These are phyloP conservation scores for Papilio dardanus DNA, from an alignment of 1,140 invertebrate genomes.

Conservation along the genomic window DNA sequence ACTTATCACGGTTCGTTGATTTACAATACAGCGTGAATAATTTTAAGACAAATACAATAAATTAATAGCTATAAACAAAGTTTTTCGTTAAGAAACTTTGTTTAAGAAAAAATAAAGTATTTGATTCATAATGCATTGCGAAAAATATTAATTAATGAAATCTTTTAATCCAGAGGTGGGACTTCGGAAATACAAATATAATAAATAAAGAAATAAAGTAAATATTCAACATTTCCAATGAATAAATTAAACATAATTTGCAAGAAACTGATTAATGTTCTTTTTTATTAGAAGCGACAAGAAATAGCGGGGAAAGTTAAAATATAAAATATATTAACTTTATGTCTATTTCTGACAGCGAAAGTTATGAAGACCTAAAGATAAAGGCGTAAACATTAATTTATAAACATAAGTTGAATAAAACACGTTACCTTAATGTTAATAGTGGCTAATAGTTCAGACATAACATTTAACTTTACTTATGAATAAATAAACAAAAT, in stretches of 20 bases:
- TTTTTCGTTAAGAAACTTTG: not conserved
- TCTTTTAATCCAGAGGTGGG: not conserved
- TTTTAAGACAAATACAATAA: not conserved
- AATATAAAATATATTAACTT: conserved; percentile 27
- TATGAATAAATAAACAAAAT: not conserved
- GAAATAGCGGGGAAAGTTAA: conserved; percentile 24
- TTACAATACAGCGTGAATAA: not conserved
- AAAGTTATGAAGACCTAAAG: not conserved
- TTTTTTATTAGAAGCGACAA: not conserved
- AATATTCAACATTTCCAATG: not conserved
- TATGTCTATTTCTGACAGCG: not conserved
- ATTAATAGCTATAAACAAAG: not conserved
- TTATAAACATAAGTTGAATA: not conserved
- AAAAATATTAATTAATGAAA: not conserved
- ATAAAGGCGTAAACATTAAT: not conserved
- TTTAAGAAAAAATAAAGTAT: not conserved
- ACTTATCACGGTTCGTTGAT: conserved; percentile 1
- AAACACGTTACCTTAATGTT: not conserved
- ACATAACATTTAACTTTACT: not conserved
- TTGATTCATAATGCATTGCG: not conserved
- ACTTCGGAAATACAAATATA: not conserved
- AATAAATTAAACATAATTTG: conserved; percentile 6
- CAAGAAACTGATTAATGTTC: not conserved
- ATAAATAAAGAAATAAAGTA: not conserved
- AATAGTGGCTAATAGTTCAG: not conserved